Percentiles rank a stretch among this genome's conserved stretches.
phyloP scores from a whole-genome alignment of 2,888 invertebrate genomes.

The Dendrolimus pini region DNA sequence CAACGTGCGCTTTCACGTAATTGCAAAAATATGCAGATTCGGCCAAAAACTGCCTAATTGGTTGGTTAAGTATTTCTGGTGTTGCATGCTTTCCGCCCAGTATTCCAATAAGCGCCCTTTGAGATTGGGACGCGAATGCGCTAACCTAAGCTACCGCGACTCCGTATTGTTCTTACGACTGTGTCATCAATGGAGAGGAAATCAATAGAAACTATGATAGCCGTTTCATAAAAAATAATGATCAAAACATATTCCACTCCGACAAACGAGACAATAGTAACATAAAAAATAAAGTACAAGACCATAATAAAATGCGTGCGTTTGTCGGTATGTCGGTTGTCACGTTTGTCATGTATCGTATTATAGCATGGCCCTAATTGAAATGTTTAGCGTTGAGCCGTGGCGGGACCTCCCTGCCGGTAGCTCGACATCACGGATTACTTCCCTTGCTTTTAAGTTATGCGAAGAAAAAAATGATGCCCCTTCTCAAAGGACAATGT shows the following conservation, averaged over 20 bases:
- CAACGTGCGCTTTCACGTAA: too few species aligned
- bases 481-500: not conserved
- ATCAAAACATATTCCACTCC: not conserved
- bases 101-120: too few species aligned
- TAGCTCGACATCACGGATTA: not conserved
- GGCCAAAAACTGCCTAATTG: too few species aligned
- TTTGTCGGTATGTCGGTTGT: constrained; percentile 10
- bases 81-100: too few species aligned
- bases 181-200: too few species aligned
- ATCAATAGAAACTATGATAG: too few species aligned
- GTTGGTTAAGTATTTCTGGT: too few species aligned
- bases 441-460: not conserved
- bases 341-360: constrained; percentile 6
- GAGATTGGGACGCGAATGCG: too few species aligned
- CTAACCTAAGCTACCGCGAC: too few species aligned
- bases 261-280: not conserved
- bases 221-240: too few species aligned
- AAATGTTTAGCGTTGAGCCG: constrained; percentile 37
- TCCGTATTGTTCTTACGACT: too few species aligned
- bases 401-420: constrained; percentile 27
- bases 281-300: not conserved
- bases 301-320: not conserved
- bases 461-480: not conserved
- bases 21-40: too few species aligned
- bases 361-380: constrained; percentile 31